Base-by-base conservation (phyloP, 2,888 invertebrate genomes). In the Agrilus biguttatus region DNA sequence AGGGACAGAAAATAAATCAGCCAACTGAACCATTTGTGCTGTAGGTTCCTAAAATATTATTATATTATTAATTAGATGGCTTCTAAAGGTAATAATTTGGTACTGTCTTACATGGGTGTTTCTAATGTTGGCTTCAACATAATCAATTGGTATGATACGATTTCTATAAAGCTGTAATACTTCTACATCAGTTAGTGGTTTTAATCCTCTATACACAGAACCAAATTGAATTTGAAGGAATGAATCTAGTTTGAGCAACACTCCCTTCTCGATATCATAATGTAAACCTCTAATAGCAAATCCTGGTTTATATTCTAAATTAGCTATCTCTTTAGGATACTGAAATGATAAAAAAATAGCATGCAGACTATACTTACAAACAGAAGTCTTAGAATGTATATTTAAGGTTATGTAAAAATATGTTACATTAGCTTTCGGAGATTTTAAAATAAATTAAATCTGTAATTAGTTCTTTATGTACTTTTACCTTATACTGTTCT, bases 241-340 rank as follows among this genome's bases (percentile, higher is more conserved):
- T 2, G 92, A 90, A 68, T 97, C 96, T 54, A 97, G 72, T 65
- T 97, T 97, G 54, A 97, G 71, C 19, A 97, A 71, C 12, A 95
- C 69, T 3, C 96, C 93, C 68, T 92, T 91, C 65, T 90, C 85
- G 58, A 95, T 88, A 62, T 98, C 97, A 71, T 93, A 97, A 68
- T 97, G 97, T n/a, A 98, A 74, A 33, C 97, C 97, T 48, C 97
- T 76, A 1, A 96, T 89, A 13, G 95, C 92, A 74, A 93, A 97
- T 50, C 84, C 78, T n/a, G 91, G 88, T 59, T 83, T 80, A 63
- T 93, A 97, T 53, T 88, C 80, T 42, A 95, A 68, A 45, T 80
- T 72, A 39, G 74, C 66, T 53, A 97, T 85, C 54, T 78, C 88
- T 56, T 80, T 73, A 4, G 95, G 95, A 69, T 96, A 96, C 89